Evolutionary conservation across 2,113 vertebrate genomes (phyloP).

Genomic region (Phycodurus eques): DNA sequence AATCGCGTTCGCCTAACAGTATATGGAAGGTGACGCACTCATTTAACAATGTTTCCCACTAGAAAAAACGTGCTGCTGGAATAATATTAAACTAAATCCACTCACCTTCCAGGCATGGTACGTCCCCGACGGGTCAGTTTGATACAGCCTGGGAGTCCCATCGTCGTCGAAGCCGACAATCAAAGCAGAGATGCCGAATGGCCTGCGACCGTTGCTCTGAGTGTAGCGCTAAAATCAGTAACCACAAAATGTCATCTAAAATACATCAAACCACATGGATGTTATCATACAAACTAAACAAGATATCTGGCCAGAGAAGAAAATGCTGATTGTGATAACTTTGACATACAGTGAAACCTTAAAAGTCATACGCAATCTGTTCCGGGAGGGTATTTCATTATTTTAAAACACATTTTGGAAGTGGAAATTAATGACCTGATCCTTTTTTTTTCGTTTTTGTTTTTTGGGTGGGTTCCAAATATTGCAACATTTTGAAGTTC

Average conservation of each 20-base stretch:
- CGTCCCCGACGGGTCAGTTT: constrained; percentile 81
- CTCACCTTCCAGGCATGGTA: constrained; percentile 84
- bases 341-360: not conserved
- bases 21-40: not conserved
- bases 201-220: constrained; percentile 81
- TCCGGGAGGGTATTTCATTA: too few relatives aligned
- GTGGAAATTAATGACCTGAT: too few relatives aligned
- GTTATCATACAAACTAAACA: not conserved
- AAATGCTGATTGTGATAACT: not conserved
- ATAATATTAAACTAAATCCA: not conserved
- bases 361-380: too few relatives aligned
- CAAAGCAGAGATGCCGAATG: constrained; percentile 80
- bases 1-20: constrained; percentile 77
- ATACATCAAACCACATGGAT: not conserved
- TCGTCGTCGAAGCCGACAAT: constrained; percentile 83
- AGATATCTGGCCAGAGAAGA: not conserved
- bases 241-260: not conserved
- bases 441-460: too few relatives aligned
- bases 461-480: too few relatives aligned
- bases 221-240: constrained; percentile 69
- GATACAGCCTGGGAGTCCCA: constrained; percentile 78
- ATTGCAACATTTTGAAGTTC: not conserved
- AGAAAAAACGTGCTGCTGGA: not conserved
- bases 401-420: too few relatives aligned
- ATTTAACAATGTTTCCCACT: not conserved